Evolutionary conservation across 2,888 invertebrate genomes (phyloP), one percentile per base, ranked within the genome.

Genomic region (Tipula helvola): DNA sequence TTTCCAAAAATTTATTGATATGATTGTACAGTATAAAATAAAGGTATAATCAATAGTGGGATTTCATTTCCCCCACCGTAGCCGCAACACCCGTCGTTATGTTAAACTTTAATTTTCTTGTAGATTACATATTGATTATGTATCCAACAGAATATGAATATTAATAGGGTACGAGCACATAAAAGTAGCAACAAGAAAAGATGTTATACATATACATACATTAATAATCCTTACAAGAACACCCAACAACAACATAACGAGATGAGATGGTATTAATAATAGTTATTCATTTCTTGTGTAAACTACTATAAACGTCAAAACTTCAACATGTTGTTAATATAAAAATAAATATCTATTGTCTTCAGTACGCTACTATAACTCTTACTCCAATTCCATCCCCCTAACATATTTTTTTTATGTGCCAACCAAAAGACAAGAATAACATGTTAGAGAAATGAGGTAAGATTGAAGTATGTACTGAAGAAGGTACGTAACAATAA

Each of bases 201-300:
- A 28, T 71, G 28, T 71, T 71, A 71, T 71, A 18, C 28, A 71
- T 28, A 71, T 28, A 71, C 71, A 71, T 28, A 71, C 71, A 71
- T 71, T 71, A 71, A 71, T 71, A 71, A 71, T 71, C 71, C 71
- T 71, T 28, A 71, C 71, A 71, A 71, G 5, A 71, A 71, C 57
- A 18, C 7, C 8, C 47, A 52, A 52, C 52, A 57, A 71, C 18
- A 28, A 71, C 28, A 18, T 10, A 71, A 28, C 28, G 28, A 28
- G 28, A 28, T 28, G 28, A 71, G 71, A 18, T 71, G 71, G 71
- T 71, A 71, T 71, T 71, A 71, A 71, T 28, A 71, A 71, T 71
- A 71, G 71, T 71, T 71, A 71, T 71, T 71, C 71, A 71, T 71
- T 71, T 71, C 71, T 71, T 71, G 71, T 71, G 71, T 71, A 71